phyloP scores from a whole-genome alignment of 2,113 vertebrate species.

The Calyptomena viridis region DNA sequence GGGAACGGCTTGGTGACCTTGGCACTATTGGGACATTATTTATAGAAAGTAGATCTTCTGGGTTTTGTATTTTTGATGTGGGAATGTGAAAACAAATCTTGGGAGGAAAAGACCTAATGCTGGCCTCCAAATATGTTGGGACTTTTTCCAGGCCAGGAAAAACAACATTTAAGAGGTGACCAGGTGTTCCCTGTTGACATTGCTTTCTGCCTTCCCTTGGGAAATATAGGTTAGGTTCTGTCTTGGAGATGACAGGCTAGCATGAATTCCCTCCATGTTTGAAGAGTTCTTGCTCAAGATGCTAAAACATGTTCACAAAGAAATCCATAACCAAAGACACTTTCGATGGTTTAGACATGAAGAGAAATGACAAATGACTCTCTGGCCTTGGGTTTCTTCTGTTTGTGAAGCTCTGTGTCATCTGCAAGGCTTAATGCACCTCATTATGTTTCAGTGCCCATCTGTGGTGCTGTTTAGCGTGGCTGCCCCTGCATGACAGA shows the following conservation, averaged over 20 bases:
- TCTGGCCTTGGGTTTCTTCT: not conserved
- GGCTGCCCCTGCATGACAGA: not conserved
- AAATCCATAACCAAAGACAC: not conserved
- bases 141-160: slow-evolving; percentile 2
- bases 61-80: slow-evolving; percentile 26
- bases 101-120: not conserved
- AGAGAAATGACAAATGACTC: not conserved
- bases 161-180: not conserved
- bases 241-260: not conserved
- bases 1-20: not conserved
- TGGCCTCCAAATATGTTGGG: not conserved
- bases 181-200: not conserved
- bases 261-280: not conserved
- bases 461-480: not conserved
- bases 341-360: not conserved
- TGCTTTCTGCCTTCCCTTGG: not conserved
- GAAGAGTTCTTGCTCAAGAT: not conserved
- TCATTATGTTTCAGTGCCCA: not conserved
- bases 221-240: not conserved
- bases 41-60: slow-evolving; percentile 27
- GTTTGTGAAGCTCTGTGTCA: not conserved
- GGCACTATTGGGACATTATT: slow-evolving; percentile 21
- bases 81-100: not conserved
- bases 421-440: not conserved
- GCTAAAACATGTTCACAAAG: not conserved